Evolutionary conservation across 2,888 invertebrate genomes (phyloP).

Genomic region (Deladenus siricidicola): DNA sequence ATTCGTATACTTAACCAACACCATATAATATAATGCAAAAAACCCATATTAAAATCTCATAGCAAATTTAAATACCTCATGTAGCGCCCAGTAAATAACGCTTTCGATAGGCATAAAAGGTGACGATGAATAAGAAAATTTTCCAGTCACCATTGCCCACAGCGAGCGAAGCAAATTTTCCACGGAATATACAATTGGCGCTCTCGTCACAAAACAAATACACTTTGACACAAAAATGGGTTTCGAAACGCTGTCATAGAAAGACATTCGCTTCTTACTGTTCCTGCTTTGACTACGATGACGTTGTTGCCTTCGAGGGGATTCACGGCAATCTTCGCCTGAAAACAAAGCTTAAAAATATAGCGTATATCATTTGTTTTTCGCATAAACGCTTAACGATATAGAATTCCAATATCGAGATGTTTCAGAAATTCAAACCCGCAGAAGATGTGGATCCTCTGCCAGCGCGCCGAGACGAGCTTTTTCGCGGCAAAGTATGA

Average conservation of each 20-base stretch:
- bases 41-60: too few relatives aligned
- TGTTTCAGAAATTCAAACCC: background rate
- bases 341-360: too few relatives aligned
- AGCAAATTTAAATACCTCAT: too few relatives aligned
- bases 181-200: slow-evolving; percentile 74
- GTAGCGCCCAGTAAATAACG: slow-evolving; percentile 85
- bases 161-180: slow-evolving; percentile 66
- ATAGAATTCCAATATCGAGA: background rate
- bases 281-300: slow-evolving; percentile 19
- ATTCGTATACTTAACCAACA: background rate
- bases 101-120: slow-evolving; percentile 67
- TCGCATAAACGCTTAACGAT: too few relatives aligned
- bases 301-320: background rate
- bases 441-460: background rate
- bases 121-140: slow-evolving; percentile 57
- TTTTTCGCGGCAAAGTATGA: slow-evolving; percentile 46
- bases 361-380: too few relatives aligned
- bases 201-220: slow-evolving; percentile 81
- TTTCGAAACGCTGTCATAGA: slow-evolving; percentile 78
- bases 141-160: slow-evolving; percentile 63
- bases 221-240: slow-evolving; percentile 86
- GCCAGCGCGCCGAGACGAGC: background rate
- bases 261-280: slow-evolving; percentile 42
- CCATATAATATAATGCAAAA: too few relatives aligned
- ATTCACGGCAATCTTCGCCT: background rate